Percentiles rank a stretch among this genome's conserved stretches.
Conservation (phyloP, 2,113 vertebrate species). For the Oncorhynchus gorbuscha region DNA sequence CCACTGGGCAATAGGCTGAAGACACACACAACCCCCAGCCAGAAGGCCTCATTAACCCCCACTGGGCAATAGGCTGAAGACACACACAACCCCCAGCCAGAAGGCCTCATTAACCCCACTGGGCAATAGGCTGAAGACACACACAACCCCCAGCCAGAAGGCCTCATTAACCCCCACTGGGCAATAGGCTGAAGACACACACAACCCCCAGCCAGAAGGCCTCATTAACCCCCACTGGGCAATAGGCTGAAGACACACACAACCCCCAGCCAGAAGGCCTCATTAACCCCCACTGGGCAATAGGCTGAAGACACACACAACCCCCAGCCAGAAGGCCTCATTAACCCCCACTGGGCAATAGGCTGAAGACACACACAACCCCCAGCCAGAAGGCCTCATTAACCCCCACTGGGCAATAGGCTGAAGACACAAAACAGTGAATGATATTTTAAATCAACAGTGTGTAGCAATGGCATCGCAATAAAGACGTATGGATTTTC, state of each 20-base stretch:
- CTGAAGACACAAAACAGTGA: neutral
- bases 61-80: conserved; percentile 1
- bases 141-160: conserved; percentile 64
- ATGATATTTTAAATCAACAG: neutral
- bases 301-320: conserved; percentile 19
- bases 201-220: conserved; percentile 68
- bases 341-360: too few relatives aligned
- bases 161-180: conserved; percentile 57
- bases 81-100: conserved; percentile 65
- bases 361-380: conserved; percentile 72
- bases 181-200: conserved; percentile 27
- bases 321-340: conserved; percentile 75
- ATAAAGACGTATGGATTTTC: neutral
- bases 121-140: too few relatives aligned
- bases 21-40: conserved; percentile 64
- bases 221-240: too few relatives aligned
- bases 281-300: conserved; percentile 58
- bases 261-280: conserved; percentile 59
- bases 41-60: conserved; percentile 64
- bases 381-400: conserved; percentile 51
- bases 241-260: conserved; percentile 72
- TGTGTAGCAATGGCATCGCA: neutral
- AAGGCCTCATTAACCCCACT: too few relatives aligned
- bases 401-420: conserved; percentile 50
- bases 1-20: too few relatives aligned